phyloP scores from a whole-genome alignment of 2,113 vertebrate genomes.

The Otis tarda region DNA sequence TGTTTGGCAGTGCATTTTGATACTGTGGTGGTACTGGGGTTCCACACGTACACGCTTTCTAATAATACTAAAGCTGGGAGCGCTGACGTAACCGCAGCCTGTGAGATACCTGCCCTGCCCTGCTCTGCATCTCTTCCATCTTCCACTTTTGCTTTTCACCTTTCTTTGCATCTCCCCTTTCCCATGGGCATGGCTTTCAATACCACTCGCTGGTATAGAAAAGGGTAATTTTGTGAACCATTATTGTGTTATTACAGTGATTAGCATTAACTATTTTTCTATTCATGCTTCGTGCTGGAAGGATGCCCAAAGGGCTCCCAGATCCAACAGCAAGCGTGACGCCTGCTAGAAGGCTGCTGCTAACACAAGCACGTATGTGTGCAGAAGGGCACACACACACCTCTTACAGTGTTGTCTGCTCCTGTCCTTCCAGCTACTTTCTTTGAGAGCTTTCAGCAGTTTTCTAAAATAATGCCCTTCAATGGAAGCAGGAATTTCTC shows the following conservation, averaged over 20 bases:
- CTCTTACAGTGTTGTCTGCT: neutral
- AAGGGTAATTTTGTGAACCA: constrained; percentile 21
- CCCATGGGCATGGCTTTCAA: neutral
- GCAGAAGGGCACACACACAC: neutral
- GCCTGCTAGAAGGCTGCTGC: neutral
- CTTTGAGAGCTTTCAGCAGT: neutral
- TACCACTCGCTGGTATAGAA: neutral
- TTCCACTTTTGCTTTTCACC: neutral
- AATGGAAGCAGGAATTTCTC: neutral
- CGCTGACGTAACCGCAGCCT: neutral
- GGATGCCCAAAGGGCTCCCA: neutral
- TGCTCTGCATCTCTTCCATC: neutral
- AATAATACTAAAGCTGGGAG: neutral
- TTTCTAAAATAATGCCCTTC: neutral
- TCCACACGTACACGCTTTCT: neutral
- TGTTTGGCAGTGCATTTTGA: neutral
- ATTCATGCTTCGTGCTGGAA: neutral
- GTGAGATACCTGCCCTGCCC: neutral
- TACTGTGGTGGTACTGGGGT: neutral
- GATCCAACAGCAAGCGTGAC: neutral
- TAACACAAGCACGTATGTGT: rapidly evolving
- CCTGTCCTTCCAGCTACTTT: neutral
- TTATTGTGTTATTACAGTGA: constrained; percentile 48
- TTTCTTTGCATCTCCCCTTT: neutral
- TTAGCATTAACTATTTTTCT: neutral